Conservation (phyloP, 2,113 vertebrate species). For the Polyodon spathula region DNA sequence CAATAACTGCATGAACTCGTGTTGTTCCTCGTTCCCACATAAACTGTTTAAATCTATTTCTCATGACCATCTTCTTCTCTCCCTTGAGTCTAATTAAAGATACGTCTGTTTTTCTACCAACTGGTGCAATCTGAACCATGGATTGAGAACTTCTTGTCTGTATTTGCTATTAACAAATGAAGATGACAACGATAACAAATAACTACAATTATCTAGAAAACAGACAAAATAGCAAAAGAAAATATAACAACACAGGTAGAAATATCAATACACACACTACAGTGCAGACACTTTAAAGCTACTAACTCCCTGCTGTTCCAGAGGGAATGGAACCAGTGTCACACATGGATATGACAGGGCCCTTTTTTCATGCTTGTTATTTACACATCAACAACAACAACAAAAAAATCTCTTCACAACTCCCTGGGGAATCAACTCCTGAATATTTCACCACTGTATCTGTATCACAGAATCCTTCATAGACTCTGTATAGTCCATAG, state of each 20-base stretch:
- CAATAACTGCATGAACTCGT: too few relatives aligned
- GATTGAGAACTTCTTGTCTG: too few relatives aligned
- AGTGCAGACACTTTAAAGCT: slow-evolving; percentile 10
- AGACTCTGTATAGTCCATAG: slow-evolving; percentile 40
- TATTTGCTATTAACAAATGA: too few relatives aligned
- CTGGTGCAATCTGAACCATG: too few relatives aligned
- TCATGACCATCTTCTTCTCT: too few relatives aligned
- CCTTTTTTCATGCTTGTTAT: slow-evolving; percentile 14
- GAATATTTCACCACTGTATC: slow-evolving; percentile 46
- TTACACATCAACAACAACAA: slow-evolving; percentile 39
- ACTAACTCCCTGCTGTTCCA: slow-evolving; percentile 7
- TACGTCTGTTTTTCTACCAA: too few relatives aligned
- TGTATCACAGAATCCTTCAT: slow-evolving; percentile 36
- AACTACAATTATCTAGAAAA: too few relatives aligned
- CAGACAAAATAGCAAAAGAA: too few relatives aligned
- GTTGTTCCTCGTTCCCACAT: too few relatives aligned
- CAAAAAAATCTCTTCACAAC: slow-evolving; percentile 34
- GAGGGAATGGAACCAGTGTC: slow-evolving; percentile 15
- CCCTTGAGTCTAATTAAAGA: too few relatives aligned
- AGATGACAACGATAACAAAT: too few relatives aligned
- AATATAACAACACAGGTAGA: background rate
- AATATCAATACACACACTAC: background rate
- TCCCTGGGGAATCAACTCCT: slow-evolving; percentile 42
- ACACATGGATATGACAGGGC: slow-evolving; percentile 7
- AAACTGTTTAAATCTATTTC: too few relatives aligned